phyloP scores from a whole-genome alignment of 1,140 invertebrate genomes.

The Eufriesea mexicana region DNA sequence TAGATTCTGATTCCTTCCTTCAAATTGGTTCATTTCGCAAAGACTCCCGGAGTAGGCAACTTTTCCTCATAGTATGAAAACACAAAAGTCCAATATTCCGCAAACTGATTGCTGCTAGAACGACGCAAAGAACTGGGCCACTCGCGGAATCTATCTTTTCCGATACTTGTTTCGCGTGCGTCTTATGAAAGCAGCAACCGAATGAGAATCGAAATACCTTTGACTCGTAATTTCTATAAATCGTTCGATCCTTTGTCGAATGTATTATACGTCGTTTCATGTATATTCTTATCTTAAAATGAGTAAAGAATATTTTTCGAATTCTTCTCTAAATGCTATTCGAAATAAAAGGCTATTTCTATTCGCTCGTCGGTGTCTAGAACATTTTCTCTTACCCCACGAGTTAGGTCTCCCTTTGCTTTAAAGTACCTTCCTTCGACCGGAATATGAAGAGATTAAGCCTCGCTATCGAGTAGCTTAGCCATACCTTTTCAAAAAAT shows the following conservation, averaged over 20 bases:
- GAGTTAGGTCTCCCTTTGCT: constrained; percentile 15
- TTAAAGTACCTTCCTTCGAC: constrained; percentile 1
- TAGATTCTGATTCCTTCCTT: constrained; percentile 18
- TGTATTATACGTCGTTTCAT: no score
- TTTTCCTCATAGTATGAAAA: background rate
- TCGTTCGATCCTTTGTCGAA: no score
- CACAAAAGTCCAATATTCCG: constrained; percentile 21
- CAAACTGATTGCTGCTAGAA: background rate
- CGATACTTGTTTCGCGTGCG: background rate
- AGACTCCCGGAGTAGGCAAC: background rate
- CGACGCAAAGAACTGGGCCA: constrained; percentile 7
- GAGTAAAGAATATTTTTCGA: no score
- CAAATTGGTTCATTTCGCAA: constrained; percentile 55
- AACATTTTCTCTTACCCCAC: background rate
- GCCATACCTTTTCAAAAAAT: constrained; percentile 1
- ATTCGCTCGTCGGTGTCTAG: background rate
- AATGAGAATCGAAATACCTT: background rate
- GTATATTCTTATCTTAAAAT: no score
- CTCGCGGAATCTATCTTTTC: constrained; percentile 1
- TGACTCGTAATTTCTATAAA: no score
- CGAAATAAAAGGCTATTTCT: constrained; percentile 22
- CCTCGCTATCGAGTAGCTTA: constrained; percentile 13
- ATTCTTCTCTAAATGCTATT: background rate
- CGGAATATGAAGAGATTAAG: constrained; percentile 56
- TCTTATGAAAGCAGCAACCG: background rate